These are phyloP conservation scores for Microctenopoma steveboyesi DNA, from an alignment of 2,797 vertebrate genomes.

Conservation along the genomic window DNA sequence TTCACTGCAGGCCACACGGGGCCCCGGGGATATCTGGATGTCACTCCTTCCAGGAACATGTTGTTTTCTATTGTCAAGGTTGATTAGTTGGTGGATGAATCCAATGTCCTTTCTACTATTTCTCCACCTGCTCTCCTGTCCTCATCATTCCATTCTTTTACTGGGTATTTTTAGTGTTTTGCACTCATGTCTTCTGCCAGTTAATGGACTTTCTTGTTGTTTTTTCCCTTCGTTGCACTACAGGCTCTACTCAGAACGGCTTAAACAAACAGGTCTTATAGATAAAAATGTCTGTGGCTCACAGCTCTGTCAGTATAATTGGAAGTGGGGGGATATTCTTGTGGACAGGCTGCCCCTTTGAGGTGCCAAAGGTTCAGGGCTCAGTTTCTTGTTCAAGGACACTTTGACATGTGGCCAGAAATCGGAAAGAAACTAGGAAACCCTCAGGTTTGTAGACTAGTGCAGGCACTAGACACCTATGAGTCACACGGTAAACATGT, in stretches of 20 bases:
- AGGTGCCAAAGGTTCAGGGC: too few relatives aligned
- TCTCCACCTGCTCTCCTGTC: neutral
- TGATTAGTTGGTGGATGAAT: conserved; percentile 63
- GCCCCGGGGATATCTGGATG: conserved; percentile 42
- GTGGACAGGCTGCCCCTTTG: too few relatives aligned
- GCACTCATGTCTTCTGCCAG: neutral
- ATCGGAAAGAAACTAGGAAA: too few relatives aligned
- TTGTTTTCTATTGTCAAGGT: conserved; percentile 55
- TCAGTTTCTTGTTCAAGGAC: too few relatives aligned
- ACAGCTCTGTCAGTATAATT: too few relatives aligned
- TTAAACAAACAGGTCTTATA: neutral
- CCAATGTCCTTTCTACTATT: conserved; percentile 42
- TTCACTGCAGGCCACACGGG: conserved; percentile 19
- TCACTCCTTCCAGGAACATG: conserved; percentile 33
- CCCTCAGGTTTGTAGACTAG: too few relatives aligned
- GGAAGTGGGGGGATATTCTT: too few relatives aligned
- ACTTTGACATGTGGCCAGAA: too few relatives aligned
- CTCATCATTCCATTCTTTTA: neutral
- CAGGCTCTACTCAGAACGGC: conserved; percentile 3
- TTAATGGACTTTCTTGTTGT: conserved; percentile 1
- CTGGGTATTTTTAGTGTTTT: conserved; percentile 1
- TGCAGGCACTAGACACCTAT: too few relatives aligned
- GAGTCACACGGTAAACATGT: too few relatives aligned
- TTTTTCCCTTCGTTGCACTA: neutral
- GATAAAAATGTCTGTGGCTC: too few relatives aligned